Percentiles rank a stretch among this genome's conserved stretches.
These are phyloP conservation scores for Hippoglossus hippoglossus DNA, from an alignment of 2,797 vertebrate genomes.

Conservation along the genomic window DNA sequence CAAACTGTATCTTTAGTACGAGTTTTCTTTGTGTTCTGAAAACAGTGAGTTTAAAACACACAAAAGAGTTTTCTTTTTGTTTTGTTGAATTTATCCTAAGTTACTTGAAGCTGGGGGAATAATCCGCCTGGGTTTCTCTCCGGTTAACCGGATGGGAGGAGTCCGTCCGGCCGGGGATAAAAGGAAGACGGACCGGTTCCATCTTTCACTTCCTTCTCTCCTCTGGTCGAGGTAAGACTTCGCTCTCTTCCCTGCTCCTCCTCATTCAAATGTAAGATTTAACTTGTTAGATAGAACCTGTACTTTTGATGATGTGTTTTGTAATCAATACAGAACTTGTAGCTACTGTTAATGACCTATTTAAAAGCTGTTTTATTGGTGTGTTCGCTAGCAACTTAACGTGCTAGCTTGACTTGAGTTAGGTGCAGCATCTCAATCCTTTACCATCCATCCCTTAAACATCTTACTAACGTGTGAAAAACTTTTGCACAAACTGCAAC, in stretches of 20 bases:
- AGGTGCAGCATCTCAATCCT: conserved; percentile 42
- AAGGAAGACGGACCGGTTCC: rapidly evolving
- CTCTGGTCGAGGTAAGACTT: neutral
- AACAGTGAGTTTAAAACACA: rapidly evolving
- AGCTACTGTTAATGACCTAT: no score
- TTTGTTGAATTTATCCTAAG: rapidly evolving
- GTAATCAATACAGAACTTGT: no score
- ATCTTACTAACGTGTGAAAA: rapidly evolving
- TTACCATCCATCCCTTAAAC: conserved; percentile 43
- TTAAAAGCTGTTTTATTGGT: no score
- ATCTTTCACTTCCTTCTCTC: conserved; percentile 35
- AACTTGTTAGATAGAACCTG: no score
- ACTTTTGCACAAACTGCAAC: rapidly evolving
- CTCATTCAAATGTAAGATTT: rapidly evolving
- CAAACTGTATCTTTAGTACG: neutral
- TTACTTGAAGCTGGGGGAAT: rapidly evolving
- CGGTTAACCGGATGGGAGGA: conserved; percentile 35
- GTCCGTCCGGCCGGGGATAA: conserved; percentile 44
- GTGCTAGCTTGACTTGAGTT: neutral
- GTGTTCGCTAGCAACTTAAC: no score
- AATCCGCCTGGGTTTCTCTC: neutral
- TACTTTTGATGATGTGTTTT: no score
- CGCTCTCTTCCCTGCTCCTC: no score
- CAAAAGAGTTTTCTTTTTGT: neutral
- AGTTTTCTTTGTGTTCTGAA: neutral